Percentiles rank a stretch among this genome's conserved stretches.
phyloP scores from a whole-genome alignment of 2,797 vertebrate genomes.

The Ara ararauna region DNA sequence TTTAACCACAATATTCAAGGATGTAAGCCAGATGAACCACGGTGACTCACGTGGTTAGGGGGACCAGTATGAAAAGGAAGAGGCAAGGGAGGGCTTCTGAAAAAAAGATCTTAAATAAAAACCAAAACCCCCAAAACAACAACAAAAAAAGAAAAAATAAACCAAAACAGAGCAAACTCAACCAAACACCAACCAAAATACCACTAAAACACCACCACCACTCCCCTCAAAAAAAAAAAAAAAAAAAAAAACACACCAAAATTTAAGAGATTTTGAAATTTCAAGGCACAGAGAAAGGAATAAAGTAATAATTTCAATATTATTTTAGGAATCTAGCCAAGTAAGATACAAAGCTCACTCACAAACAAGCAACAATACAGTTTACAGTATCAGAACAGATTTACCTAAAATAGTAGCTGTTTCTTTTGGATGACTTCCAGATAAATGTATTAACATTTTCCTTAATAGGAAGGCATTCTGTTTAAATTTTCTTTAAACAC shows the following conservation, averaged over 20 bases:
- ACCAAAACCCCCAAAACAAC: neutral
- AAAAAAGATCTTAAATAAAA: neutral
- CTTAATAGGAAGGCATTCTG: neutral
- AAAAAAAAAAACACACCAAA: no score
- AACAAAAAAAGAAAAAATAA: neutral
- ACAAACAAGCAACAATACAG: neutral
- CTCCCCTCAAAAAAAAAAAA: no score
- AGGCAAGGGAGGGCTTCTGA: neutral
- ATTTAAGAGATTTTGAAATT: neutral
- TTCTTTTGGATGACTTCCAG: neutral
- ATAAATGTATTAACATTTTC: neutral
- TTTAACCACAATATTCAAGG: neutral
- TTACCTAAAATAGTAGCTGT: neutral
- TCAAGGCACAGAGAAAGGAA: neutral
- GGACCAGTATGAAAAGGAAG: neutral
- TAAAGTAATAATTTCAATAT: neutral
- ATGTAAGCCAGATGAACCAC: neutral
- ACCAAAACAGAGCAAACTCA: neutral
- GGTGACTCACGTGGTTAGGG: neutral
- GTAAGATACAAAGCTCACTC: neutral
- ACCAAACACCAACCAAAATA: neutral
- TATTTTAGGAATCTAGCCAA: neutral
- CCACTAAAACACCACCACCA: fast-evolving
- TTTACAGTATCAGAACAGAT: neutral
- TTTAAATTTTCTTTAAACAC: neutral